These are phyloP conservation scores for Periplaneta americana DNA, from an alignment of 1,140 invertebrate species.

Conservation along the genomic window DNA sequence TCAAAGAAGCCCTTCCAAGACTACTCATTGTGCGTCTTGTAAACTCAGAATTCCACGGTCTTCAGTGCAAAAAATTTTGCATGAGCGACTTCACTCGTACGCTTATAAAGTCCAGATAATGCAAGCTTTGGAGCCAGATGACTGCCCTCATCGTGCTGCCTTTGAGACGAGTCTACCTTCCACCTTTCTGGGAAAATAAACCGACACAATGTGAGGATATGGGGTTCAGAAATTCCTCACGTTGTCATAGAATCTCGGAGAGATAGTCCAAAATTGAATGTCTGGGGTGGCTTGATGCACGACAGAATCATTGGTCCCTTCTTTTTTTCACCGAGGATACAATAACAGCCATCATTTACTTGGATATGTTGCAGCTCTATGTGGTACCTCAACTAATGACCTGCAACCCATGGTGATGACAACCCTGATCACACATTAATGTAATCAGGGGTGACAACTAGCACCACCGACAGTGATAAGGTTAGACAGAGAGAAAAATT, in stretches of 20 bases:
- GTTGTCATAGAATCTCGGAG: not conserved
- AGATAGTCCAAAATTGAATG: slow-evolving; percentile 15
- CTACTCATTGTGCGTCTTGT: not conserved
- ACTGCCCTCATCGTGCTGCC: no score
- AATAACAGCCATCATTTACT: no score
- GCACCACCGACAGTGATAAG: slow-evolving; percentile 23
- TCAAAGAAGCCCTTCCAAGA: not conserved
- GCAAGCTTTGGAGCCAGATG: no score
- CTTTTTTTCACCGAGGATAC: slow-evolving; percentile 7
- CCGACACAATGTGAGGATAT: no score
- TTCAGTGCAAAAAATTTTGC: not conserved
- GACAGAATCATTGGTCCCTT: not conserved
- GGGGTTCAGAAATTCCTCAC: slow-evolving; percentile 12
- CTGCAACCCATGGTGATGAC: slow-evolving; percentile 2
- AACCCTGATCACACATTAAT: no score
- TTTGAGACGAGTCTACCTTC: no score
- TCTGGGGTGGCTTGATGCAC: not conserved
- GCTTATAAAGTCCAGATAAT: not conserved
- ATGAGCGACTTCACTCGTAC: not conserved
- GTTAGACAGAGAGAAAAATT: slow-evolving; percentile 28
- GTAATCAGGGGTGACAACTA: slow-evolving; percentile 28
- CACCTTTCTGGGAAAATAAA: no score
- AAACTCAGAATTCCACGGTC: not conserved
- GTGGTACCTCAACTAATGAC: slow-evolving; percentile 2
- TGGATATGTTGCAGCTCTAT: no score